Base-by-base conservation (phyloP, 2,888 invertebrate species). In the Dilophus febrilis region DNA sequence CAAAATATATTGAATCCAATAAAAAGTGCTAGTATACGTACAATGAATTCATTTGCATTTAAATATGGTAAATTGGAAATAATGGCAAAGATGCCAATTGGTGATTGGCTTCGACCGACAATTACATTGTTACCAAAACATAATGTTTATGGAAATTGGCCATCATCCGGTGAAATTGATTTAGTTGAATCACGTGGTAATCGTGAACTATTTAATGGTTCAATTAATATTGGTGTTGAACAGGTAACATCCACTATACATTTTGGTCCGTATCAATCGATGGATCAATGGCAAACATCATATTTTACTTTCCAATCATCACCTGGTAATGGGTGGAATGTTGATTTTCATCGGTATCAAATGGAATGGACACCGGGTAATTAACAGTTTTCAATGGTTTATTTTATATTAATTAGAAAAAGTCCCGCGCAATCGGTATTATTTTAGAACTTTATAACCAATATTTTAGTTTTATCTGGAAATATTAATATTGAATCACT, bases 111-210 rank as follows among this genome's bases (percentile, higher is more conserved):
- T 11, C 45, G 47, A 45, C 49, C 49, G 38, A 77, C 78, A 22
- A 70, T 80, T 47, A 79, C 78, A 79, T 53, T 80, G 57, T 61
- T 77, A 66, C 80, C 81, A 2, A 62, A 67, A 1, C 54, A 66
- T 53, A 73, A 74, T 50, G 55, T 54, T 0, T 81, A 81, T 53
- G 77, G 79, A 3, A 56, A 61, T 1, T 80, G 79, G 79, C 79
- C 79, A 1, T 54, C 71, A 4, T 78, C 77, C 17, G 81, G 80
- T 4, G 79, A 80, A 61, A 79, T 81, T 43, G 78, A 80, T 52
- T 56, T 82, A 29, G 60, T 71, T 41, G 79, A 80, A 55, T 67
- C 71, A 19, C 66, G 78, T 32, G 79, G 80, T 37, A 76, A 76
- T 54, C 60, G 63, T 26, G 55, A 69, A 54, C 60, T 68, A 61